Evolutionary conservation across 2,888 invertebrate genomes (phyloP).

Genomic region (Agrochola lota): DNA sequence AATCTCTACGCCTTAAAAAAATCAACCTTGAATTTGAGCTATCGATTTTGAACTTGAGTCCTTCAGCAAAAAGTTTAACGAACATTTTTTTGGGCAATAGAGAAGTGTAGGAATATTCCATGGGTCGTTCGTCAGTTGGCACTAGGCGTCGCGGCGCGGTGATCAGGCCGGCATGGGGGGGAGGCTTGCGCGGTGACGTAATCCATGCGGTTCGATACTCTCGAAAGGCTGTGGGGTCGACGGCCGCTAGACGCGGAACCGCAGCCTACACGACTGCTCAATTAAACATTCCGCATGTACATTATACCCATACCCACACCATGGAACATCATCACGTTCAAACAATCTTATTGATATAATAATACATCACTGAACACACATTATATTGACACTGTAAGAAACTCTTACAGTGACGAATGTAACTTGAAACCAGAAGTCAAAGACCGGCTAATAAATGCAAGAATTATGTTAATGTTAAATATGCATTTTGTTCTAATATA

Average conservation of each 20-base stretch:
- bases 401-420: conserved; percentile 21
- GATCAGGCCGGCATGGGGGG: conserved; percentile 69
- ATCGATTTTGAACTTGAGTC: conserved; percentile 45
- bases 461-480: conserved; percentile 27
- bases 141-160: conserved; percentile 68
- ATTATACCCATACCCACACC: conserved; percentile 71
- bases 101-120: conserved; percentile 74
- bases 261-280: conserved; percentile 87
- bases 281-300: conserved; percentile 86
- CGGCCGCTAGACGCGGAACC: conserved; percentile 89
- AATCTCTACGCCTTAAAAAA: conserved; percentile 45
- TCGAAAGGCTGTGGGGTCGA: conserved; percentile 87
- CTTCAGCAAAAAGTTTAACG: conserved; percentile 59
- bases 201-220: conserved; percentile 85
- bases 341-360: conserved; percentile 55
- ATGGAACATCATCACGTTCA: conserved; percentile 64
- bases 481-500: conserved; percentile 5
- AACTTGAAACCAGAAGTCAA: conserved; percentile 41
- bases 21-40: conserved; percentile 48
- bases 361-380: conserved; percentile 27
- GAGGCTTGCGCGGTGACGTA: conserved; percentile 87
- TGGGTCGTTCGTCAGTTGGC: conserved; percentile 68
- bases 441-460: conserved; percentile 52
- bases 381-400: conserved; percentile 42
- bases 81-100: conserved; percentile 68